Evolutionary conservation across 2,797 vertebrate genomes (phyloP), one percentile per base, ranked within the genome.

Genomic region (Knipowitschia caucasica): DNA sequence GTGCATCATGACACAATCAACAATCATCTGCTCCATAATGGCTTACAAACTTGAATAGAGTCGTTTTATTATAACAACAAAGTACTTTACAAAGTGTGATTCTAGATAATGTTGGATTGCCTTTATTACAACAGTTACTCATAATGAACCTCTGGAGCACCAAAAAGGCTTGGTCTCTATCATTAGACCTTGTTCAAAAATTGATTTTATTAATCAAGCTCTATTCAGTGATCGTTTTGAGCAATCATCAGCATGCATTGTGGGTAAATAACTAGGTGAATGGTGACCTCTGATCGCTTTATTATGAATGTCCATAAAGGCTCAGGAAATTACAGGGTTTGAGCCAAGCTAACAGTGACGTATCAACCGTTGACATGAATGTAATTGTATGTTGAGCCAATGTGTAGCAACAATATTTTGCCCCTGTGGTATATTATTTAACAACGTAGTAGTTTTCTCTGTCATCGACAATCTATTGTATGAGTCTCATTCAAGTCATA

Each of bases 231-330:
- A 73, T 67, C 45, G 60, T 65, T 73, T 71, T 82, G 31, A 39
- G 53, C 55, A 34, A 69, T 88, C 82, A 89, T 91, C 89, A 90
- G 81, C 56, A 60, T 49, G 57, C 64, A 89, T 89, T 89, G 88
- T 89, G 73, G 59, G 63, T 42, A 89, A 89, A 92, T 88, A 64
- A 84, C 81, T 50, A 76, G 77, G 82, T 87, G 49, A 31, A 57
- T 60, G 42, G 50, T 85, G 80, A 88, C 84, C 86, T 83, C 67
- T 87, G 84, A 53, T 66, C 67, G 49, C 30, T 59, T 36, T 67
- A 73, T 75, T 77, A 77, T 67, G 62, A 72, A 67, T 59, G 67
- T 71, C 82, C 74, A 77, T 65, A 35, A 74, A 73, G 67, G 59
- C 51, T 69, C 57, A 51, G 42, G n/a, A 87, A 82, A 89, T 89